These are phyloP conservation scores for Pseudotriccus pelzelni DNA, from an alignment of 2,797 vertebrate genomes.

Conservation along the genomic window DNA sequence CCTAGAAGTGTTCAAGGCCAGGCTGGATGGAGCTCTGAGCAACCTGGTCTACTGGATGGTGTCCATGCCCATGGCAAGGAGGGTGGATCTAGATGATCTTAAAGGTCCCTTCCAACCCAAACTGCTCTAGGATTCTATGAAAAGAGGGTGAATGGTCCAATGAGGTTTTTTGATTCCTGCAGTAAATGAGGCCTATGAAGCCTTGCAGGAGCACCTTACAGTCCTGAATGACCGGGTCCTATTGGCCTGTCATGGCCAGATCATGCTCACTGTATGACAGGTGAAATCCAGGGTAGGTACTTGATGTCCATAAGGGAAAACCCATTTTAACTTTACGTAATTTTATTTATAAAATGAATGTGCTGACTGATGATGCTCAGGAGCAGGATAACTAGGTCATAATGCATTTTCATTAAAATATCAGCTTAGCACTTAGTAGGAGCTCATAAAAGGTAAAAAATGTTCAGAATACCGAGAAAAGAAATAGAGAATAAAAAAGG, in stretches of 20 bases:
- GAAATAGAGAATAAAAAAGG: background rate
- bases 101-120: background rate
- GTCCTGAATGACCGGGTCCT: background rate
- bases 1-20: background rate
- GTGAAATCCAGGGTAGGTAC: background rate
- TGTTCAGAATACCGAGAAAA: background rate
- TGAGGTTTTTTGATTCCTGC: background rate
- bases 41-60: background rate
- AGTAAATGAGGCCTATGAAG: background rate
- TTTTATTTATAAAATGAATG: background rate
- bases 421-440: background rate
- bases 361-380: background rate
- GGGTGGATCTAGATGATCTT: background rate
- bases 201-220: background rate
- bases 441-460: background rate
- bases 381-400: background rate
- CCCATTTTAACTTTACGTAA: background rate
- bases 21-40: background rate
- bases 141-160: background rate
- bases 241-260: background rate
- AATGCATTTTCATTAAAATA: background rate
- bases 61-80: background rate
- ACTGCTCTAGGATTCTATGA: background rate
- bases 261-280: accelerated
- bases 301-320: background rate